phyloP scores from a whole-genome alignment of 2,888 invertebrate species.

The Tipula unca region DNA sequence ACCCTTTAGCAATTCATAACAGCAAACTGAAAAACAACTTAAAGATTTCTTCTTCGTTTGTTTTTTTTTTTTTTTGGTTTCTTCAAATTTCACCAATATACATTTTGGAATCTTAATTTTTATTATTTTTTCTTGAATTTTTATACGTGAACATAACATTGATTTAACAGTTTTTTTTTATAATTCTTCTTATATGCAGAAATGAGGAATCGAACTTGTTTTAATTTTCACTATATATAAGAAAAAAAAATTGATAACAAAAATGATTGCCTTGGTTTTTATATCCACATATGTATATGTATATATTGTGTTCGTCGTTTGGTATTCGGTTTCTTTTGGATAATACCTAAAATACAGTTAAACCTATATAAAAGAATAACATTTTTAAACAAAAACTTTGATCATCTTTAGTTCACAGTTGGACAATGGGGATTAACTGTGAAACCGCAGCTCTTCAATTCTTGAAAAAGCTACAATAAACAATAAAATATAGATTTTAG shows the following conservation, averaged over 20 bases:
- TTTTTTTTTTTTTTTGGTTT: background rate
- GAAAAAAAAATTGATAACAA: background rate
- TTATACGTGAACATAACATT: background rate
- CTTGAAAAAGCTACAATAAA: too few relatives aligned
- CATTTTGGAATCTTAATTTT: background rate
- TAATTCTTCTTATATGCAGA: background rate
- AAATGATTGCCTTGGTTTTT: background rate
- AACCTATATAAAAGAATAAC: too few relatives aligned
- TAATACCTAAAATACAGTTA: background rate
- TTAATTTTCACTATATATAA: background rate
- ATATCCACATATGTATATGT: background rate
- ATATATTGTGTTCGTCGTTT: background rate
- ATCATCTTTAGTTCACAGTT: too few relatives aligned
- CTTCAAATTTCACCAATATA: background rate
- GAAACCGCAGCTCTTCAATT: too few relatives aligned
- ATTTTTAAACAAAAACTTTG: too few relatives aligned
- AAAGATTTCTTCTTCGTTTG: background rate
- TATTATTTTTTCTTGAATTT: background rate
- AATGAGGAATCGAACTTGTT: background rate
- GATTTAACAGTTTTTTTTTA: background rate
- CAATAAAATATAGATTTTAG: too few relatives aligned
- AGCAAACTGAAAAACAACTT: conserved; percentile 14
- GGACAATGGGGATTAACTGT: too few relatives aligned
- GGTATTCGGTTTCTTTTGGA: background rate
- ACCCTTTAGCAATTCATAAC: conserved; percentile 36